These are phyloP conservation scores for Vimba vimba DNA, from an alignment of 2,113 vertebrate species.

Conservation along the genomic window DNA sequence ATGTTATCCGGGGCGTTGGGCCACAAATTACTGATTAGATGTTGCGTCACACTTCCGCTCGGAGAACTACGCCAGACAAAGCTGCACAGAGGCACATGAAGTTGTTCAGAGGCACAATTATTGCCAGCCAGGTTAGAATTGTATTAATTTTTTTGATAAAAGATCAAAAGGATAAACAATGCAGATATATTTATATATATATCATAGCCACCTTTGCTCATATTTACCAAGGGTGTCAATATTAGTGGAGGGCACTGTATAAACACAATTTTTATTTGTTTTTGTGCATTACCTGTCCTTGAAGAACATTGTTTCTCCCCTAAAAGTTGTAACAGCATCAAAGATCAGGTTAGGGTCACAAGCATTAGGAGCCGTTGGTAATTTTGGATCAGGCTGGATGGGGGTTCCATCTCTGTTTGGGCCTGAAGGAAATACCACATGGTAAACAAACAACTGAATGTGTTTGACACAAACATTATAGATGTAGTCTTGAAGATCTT, in stretches of 20 bases:
- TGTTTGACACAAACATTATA: neutral
- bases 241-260: too few species aligned
- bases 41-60: constrained; percentile 60
- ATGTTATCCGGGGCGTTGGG: constrained; percentile 75
- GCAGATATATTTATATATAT: too few species aligned
- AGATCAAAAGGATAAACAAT: too few species aligned
- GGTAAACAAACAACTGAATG: neutral
- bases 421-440: constrained; percentile 57
- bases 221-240: too few species aligned
- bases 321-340: constrained; percentile 80
- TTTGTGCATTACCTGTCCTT: constrained; percentile 78
- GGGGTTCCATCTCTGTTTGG: constrained; percentile 52
- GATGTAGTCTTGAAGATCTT: neutral
- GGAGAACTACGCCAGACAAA: constrained; percentile 83
- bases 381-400: constrained; percentile 61
- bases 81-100: constrained; percentile 65
- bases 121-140: too few species aligned
- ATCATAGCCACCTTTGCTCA: too few species aligned
- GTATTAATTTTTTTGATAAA: too few species aligned
- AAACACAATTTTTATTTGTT: too few species aligned
- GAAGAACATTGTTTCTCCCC: constrained; percentile 87
- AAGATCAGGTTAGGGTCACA: constrained; percentile 83
- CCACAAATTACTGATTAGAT: constrained; percentile 84
- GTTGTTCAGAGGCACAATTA: too few species aligned
- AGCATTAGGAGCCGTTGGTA: constrained; percentile 75